Conservation (phyloP, 92 coral and sea anemone species). For the Galaxea fascicularis region DNA sequence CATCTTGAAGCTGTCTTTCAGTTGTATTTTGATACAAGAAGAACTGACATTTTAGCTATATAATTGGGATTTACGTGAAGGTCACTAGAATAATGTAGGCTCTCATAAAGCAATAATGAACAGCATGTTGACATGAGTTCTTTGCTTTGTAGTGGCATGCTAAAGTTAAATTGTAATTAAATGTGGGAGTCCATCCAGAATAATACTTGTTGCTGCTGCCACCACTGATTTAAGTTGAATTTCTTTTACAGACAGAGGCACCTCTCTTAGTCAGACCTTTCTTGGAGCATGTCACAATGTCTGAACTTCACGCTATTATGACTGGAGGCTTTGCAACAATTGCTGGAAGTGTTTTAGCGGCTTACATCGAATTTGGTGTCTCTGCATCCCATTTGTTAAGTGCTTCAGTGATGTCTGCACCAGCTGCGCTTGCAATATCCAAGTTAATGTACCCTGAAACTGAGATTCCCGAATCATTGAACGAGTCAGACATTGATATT, state of each 20-base stretch:
- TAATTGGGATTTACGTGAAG: too few relatives aligned
- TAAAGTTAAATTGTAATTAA: too few relatives aligned
- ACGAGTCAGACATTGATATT: slow-evolving; percentile 77
- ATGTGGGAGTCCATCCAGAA: too few relatives aligned
- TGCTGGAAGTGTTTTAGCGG: slow-evolving; percentile 96
- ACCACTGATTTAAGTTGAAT: neutral
- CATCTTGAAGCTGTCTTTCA: too few relatives aligned
- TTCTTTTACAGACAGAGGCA: slow-evolving; percentile 79
- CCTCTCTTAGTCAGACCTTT: slow-evolving; percentile 92
- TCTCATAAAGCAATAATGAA: too few relatives aligned
- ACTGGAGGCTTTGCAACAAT: slow-evolving; percentile 98
- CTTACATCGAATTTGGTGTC: slow-evolving; percentile 90
- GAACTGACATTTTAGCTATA: too few relatives aligned
- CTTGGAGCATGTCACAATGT: slow-evolving; percentile 85
- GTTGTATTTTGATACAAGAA: too few relatives aligned
- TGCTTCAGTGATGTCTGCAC: slow-evolving; percentile 99
- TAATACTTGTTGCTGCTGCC: too few relatives aligned
- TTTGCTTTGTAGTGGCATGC: too few relatives aligned
- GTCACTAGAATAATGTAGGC: too few relatives aligned
- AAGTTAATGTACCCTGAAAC: slow-evolving; percentile 95
- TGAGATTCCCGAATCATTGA: slow-evolving; percentile 78
- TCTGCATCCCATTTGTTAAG: slow-evolving; percentile 91
- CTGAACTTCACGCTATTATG: slow-evolving; percentile 96
- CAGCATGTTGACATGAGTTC: too few relatives aligned
- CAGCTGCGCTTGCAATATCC: slow-evolving; percentile 96